Evolutionary conservation across 2,797 vertebrate species (phyloP), one percentile per base, ranked within the genome.

Genomic region (Nothura maculosa): DNA sequence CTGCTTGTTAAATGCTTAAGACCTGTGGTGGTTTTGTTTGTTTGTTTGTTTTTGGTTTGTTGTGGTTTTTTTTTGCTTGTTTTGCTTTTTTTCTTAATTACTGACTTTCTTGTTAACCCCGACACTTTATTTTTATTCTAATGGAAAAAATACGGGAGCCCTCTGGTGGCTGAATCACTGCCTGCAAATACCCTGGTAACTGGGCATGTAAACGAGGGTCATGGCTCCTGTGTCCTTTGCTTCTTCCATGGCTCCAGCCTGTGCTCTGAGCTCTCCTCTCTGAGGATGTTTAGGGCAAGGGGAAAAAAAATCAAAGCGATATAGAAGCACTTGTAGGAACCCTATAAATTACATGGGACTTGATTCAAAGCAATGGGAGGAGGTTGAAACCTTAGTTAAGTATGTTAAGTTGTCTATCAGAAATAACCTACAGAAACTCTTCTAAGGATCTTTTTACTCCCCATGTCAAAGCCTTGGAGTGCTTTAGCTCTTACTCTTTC

Each of bases 391-490:
- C 25, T 17, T 47, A 10, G 89, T 42, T 42, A 94, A 96, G 42
- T 43, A 38, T 22, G 45, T 19, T 22, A 43, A 32, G 57, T 72
- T 85, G 47, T 8, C 1, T 67, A 42, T 11, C 89, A 92, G 68
- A 55, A 55, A 19, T 58, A 57, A 74, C 67, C 67, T 75, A 88
- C 38, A 12, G 4, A 47, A 64, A 18, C 36, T 77, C 45, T 70
- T 82, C 76, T 73, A 57, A 87, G 64, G 43, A 38, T 85, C 63
- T n/a, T 82, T 34, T 89, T 90, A 68, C 62, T 77, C 10, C 9
- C 36, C 3, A 4, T 16, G 54, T 66, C 79, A 87, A 90, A 81
- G 90, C 93, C 93, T 94, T 27, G 5, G 96, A 84, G 84, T 92
- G 79, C 69, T 62, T 89, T 95, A 91, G 68, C 94, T 93, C 81